A percentile compares a stretch with the other conserved stretches of the same genome.
phyloP scores from a whole-genome alignment of 2,113 vertebrate species.

The Entomyzon cyanotis region DNA sequence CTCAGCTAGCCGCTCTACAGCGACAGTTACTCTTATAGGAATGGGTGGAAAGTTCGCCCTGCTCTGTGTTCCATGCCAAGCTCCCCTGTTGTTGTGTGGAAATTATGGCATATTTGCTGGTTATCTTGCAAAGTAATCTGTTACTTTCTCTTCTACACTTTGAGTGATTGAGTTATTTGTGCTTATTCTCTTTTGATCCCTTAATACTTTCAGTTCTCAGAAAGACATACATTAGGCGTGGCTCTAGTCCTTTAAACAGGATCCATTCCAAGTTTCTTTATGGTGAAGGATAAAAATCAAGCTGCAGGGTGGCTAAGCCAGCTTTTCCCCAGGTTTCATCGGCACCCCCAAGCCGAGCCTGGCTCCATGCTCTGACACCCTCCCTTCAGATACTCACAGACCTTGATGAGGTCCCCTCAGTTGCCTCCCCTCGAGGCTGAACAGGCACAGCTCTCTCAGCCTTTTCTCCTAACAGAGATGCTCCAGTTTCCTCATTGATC shows the following conservation, averaged over 20 bases:
- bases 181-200: not conserved
- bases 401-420: not conserved
- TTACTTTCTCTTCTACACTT: slow-evolving; percentile 1
- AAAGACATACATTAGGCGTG: not conserved
- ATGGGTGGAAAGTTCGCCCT: not conserved
- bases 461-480: not conserved
- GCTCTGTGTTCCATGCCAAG: not conserved
- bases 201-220: not conserved
- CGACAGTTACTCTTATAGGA: not conserved
- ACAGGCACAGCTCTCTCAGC: not conserved
- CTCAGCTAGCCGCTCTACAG: no score
- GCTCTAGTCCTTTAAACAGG: not conserved
- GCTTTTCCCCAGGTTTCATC: not conserved
- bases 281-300: not conserved
- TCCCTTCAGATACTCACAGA: not conserved
- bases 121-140: slow-evolving; percentile 8
- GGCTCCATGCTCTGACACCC: no score
- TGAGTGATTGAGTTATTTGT: not conserved
- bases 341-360: accelerated
- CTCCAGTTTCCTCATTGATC: accelerated
- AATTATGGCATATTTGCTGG: not conserved
- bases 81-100: not conserved
- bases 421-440: not conserved
- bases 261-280: not conserved
- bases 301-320: not conserved